A percentile compares a stretch with the other conserved stretches of the same genome.
Conservation (phyloP, 2,113 vertebrate species). For the Empidonax alnorum region DNA sequence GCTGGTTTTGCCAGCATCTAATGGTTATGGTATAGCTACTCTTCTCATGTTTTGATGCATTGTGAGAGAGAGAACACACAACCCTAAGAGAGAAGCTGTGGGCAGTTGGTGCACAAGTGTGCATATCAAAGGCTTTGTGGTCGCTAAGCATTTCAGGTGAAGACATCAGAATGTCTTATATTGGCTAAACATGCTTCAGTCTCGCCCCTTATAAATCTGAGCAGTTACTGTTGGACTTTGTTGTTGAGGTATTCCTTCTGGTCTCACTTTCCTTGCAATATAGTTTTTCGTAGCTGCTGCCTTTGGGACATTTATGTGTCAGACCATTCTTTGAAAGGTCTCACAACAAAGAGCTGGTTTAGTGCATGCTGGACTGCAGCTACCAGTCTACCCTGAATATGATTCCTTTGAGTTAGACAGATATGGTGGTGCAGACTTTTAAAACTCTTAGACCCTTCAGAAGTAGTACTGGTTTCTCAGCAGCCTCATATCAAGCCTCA, state of each 20-base stretch:
- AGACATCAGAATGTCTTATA: neutral
- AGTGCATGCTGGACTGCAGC: neutral
- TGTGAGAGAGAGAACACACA: neutral
- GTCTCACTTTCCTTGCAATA: neutral
- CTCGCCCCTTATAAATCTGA: neutral
- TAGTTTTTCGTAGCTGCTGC: neutral
- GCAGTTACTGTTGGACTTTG: neutral
- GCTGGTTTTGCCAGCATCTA: neutral
- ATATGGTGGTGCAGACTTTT: neutral
- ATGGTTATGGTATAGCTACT: neutral
- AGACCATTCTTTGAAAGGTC: neutral
- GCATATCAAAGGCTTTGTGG: accelerated
- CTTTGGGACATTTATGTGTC: neutral
- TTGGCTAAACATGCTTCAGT: accelerated
- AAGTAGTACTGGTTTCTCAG: neutral
- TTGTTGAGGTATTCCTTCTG: neutral
- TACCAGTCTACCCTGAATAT: neutral
- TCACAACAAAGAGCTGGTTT: accelerated
- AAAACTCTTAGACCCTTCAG: neutral
- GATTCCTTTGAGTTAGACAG: neutral
- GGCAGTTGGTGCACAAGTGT: neutral
- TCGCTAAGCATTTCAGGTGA: neutral
- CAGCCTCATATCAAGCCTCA: neutral
- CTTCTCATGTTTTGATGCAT: accelerated
- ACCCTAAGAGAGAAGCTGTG: neutral